Evolutionary conservation across 2,888 invertebrate genomes (phyloP), one percentile per base, ranked within the genome.

Genomic region (Phyllotreta cruciferae): DNA sequence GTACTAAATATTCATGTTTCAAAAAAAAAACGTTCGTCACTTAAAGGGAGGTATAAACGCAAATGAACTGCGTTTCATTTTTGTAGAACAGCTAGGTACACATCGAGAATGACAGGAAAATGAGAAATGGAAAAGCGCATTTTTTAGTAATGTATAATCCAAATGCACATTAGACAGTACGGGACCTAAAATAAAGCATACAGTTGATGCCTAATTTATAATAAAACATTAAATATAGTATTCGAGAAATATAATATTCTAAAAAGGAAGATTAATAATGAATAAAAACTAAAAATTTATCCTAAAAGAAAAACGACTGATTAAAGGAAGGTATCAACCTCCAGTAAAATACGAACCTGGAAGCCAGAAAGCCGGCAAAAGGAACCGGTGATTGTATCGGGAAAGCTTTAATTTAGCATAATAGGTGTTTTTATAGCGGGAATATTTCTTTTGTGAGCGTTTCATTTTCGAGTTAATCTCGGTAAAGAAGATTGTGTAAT

Each of bases 381-480:
- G 54, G 54, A 57, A 61, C 57, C 54, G 44, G 42, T 56, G 61
- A 64, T 64, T 64, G 64, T 47, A 64, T 64, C 61, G 53, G 64
- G 56, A 56, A 61, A 60, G 63, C 69, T 69, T 71, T 69, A 70
- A 69, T 71, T 71, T 69, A 69, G 69, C 66, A 68, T 69, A 71
- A 71, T 69, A 67, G 69, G 62, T 65, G 67, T 69, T 68, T 70
- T 69, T 69, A 71, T 66, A 47, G 69, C 64, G 53, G 55, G 62
- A 57, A 67, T 66, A 62, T 68, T 67, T 62, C 64, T 69, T 67
- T 69, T 64, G 62, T 62, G 64, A 66, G 64, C 63, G 61, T 68
- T 70, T 70, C 68, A 68, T 70, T 70, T 70, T 70, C 67, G 52
- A 64, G 68, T 66, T 70, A 69, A 70, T 68, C 69, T 67, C 63